Evolutionary conservation across 2,797 vertebrate genomes (phyloP), one percentile per base, ranked within the genome.

Genomic region (Acropternis orthonyx): DNA sequence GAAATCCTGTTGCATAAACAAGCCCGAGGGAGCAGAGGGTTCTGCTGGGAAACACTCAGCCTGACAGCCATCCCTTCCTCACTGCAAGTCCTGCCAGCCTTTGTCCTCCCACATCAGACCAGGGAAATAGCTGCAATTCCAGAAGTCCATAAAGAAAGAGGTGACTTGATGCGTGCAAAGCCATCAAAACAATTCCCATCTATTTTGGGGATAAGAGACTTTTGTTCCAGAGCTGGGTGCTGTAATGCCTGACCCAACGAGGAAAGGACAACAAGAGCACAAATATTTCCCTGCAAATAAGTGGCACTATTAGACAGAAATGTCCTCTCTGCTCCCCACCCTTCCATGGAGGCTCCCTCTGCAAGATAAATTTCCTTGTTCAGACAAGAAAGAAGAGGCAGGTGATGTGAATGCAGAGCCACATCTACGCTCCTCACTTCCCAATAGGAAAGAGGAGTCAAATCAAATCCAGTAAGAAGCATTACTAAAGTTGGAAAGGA

Each of bases 71-170:
- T 23, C 55, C 78, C 51, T 21, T 27, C 56, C 54, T 36, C 36
- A 1, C 1, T 28, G 32, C 26, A 28, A 22, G 12, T 24, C 46
- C 67, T 44, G 61, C 80, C 88, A 94, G 83, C 86, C 74, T 46
- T 0, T 8, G 10, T 30, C 88, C 93, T 95, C 90, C 94, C 78
- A 79, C 36, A 1, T 30, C 67, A 41, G 39, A 21, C 19, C 1
- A 8, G 91, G 81, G 88, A 91, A 85, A 94, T 80, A 10, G 77
- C 20, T 93, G 77, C 78, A n/a, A 61, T 85, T 84, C 94, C 94
- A 87, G 41, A 5, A n/a, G 34, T 4, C 44, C 19, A 0, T 26
- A 51, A 21, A 48, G 85, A 85, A 65, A 65, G 85, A 84, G 72
- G 69, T 88, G 79, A 58, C 89, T 86, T 27, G 62, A 12, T 5